phyloP scores from a whole-genome alignment of 2,797 vertebrate genomes.

The Morelia viridis region DNA sequence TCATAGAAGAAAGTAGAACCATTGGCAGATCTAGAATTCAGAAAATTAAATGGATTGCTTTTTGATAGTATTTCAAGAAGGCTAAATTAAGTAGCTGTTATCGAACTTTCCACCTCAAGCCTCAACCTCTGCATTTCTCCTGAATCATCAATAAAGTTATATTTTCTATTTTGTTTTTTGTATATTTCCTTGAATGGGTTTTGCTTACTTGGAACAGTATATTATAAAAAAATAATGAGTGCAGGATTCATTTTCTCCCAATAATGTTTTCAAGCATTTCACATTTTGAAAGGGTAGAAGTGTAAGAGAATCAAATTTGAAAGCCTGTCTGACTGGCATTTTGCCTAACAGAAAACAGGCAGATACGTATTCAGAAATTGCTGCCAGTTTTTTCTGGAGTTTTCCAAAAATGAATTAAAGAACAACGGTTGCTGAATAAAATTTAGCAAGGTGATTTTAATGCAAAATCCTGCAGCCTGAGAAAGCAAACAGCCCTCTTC shows the following conservation, averaged over 20 bases:
- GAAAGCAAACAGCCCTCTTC: conserved; percentile 45
- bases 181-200: conserved; percentile 1
- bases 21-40: neutral
- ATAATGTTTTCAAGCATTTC: neutral
- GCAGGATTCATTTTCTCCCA: neutral
- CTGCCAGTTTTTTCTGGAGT: conserved; percentile 1
- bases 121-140: neutral
- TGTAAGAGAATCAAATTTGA: neutral
- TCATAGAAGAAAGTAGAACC: neutral
- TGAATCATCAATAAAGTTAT: neutral
- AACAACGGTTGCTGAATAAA: conserved; percentile 35
- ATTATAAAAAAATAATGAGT: neutral
- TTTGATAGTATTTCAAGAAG: neutral
- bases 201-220: neutral
- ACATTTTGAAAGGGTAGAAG: neutral
- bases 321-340: neutral
- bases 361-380: conserved; percentile 39
- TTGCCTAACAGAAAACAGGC: conserved; percentile 31
- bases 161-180: neutral
- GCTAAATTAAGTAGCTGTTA: neutral
- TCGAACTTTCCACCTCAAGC: neutral
- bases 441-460: conserved; percentile 39
- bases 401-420: neutral
- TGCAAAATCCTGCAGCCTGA: conserved; percentile 34
- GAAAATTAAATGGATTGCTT: neutral